Percentiles rank a stretch among this genome's conserved stretches.
These are phyloP conservation scores for Carassius gibelio DNA, from an alignment of 2,113 vertebrate genomes.

Conservation along the genomic window DNA sequence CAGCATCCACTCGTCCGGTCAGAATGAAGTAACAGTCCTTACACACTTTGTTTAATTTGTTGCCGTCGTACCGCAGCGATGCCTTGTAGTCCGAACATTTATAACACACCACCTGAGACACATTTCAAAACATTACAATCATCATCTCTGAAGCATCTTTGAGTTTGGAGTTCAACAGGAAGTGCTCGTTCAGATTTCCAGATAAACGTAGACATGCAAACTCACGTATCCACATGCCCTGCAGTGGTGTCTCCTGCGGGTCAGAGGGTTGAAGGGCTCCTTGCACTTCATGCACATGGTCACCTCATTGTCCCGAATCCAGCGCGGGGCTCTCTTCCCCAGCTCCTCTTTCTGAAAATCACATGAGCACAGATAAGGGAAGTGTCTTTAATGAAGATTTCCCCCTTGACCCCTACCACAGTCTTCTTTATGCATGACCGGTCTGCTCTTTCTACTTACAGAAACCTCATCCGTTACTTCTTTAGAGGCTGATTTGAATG, in stretches of 20 bases:
- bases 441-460: slow-evolving; percentile 74
- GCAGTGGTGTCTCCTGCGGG: slow-evolving; percentile 89
- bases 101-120: slow-evolving; percentile 89
- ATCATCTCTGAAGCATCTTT: no score
- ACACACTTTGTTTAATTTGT: slow-evolving; percentile 90
- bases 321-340: slow-evolving; percentile 87
- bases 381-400: neutral
- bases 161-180: neutral
- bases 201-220: slow-evolving; percentile 30
- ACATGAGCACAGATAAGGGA: slow-evolving; percentile 18
- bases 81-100: slow-evolving; percentile 95
- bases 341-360: slow-evolving; percentile 80
- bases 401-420: neutral
- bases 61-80: slow-evolving; percentile 84
- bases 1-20: slow-evolving; percentile 76
- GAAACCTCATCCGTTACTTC: slow-evolving; percentile 83
- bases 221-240: slow-evolving; percentile 89
- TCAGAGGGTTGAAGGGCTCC: slow-evolving; percentile 88
- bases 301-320: slow-evolving; percentile 95
- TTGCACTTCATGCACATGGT: slow-evolving; percentile 93
- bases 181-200: neutral
- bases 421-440: neutral
- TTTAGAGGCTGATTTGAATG: slow-evolving; percentile 86
- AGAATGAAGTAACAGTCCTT: slow-evolving; percentile 87
- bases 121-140: slow-evolving; percentile 7